phyloP scores from a whole-genome alignment of 2,113 vertebrate species.

The Callaeas wilsoni region DNA sequence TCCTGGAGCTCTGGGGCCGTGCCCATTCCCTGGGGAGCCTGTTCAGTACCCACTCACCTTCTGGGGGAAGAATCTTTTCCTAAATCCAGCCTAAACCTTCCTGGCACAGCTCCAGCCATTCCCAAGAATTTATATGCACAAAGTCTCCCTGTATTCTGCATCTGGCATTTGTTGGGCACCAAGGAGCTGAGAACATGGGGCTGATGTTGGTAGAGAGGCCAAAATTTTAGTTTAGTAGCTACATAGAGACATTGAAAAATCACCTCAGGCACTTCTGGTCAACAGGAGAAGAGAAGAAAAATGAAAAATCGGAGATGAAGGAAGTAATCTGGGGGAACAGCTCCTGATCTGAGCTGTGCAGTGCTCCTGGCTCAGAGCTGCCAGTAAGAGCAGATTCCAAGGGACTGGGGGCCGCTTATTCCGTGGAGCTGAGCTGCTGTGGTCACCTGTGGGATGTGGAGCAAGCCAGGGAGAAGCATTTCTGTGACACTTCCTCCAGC shows the following conservation, averaged over 20 bases:
- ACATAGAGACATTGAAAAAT: neutral
- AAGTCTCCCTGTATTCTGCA: neutral
- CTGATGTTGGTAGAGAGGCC: neutral
- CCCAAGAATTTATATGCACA: neutral
- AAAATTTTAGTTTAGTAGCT: neutral
- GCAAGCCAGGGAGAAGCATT: neutral
- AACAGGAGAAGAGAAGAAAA: neutral
- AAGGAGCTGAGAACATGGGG: neutral
- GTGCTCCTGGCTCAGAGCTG: neutral
- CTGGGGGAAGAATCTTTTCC: neutral
- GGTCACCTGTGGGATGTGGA: neutral
- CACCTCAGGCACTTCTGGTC: neutral
- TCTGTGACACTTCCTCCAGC: neutral
- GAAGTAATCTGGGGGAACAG: neutral
- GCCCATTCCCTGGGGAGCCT: neutral
- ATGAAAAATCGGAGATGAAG: neutral
- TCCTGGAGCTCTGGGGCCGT: neutral
- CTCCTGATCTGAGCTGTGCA: neutral
- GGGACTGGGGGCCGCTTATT: accelerated
- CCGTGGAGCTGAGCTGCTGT: neutral
- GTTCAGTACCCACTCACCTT: neutral
- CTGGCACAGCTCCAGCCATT: neutral
- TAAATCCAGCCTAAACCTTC: neutral
- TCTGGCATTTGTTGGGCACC: neutral
- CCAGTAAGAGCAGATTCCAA: neutral